These are phyloP conservation scores for Corynorhinus townsendii DNA, from an alignment of 2,113 vertebrate genomes.

Conservation along the genomic window DNA sequence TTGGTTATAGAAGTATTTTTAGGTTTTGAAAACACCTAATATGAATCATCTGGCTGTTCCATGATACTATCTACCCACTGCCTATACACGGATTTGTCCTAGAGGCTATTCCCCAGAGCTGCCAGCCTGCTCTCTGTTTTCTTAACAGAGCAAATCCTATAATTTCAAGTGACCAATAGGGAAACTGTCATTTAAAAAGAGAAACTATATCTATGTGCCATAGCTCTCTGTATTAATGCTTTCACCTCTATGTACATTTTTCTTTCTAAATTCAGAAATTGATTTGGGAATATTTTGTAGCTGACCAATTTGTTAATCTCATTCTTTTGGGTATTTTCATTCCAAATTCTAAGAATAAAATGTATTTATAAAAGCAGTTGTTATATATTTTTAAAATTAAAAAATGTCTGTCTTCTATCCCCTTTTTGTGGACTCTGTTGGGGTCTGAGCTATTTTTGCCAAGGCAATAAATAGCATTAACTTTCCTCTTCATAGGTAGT, in stretches of 20 bases:
- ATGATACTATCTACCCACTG: neutral
- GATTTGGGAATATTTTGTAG: constrained; percentile 11
- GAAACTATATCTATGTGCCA: neutral
- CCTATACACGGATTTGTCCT: neutral
- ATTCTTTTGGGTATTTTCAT: constrained; percentile 1
- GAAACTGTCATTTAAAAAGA: neutral
- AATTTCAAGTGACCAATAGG: neutral
- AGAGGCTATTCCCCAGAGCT: neutral
- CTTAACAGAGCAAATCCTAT: neutral
- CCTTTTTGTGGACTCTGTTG: neutral
- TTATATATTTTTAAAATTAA: neutral
- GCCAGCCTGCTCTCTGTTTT: neutral
- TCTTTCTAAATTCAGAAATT: neutral
- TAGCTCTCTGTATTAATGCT: neutral
- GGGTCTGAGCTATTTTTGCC: neutral
- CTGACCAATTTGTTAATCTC: neutral
- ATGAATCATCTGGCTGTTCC: neutral
- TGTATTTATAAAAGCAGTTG: constrained; percentile 16
- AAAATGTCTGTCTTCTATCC: neutral
- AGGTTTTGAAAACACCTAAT: neutral
- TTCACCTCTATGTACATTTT: neutral
- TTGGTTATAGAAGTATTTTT: neutral
- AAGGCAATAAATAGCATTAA: neutral
- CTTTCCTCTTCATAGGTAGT: neutral
- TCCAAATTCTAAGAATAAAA: constrained; percentile 11